Conservation (phyloP, 1,140 invertebrate species). For the Aradophagus sp. region DNA sequence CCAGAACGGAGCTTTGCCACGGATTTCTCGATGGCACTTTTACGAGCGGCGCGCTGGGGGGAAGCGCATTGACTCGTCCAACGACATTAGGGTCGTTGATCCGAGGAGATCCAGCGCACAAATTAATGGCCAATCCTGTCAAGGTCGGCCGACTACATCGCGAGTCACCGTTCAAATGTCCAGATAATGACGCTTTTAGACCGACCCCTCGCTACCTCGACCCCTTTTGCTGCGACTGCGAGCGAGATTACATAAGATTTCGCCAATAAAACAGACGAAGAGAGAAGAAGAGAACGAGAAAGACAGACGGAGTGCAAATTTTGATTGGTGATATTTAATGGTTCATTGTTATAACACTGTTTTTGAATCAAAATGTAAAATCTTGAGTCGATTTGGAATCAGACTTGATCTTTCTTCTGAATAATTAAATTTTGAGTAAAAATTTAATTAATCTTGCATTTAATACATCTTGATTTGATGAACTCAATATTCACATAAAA, state of each 20-base stretch:
- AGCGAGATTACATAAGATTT: no score
- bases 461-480: no score
- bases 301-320: no score
- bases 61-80: slow-evolving; percentile 56
- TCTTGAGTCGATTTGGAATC: neutral
- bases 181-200: slow-evolving; percentile 16
- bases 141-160: slow-evolving; percentile 38
- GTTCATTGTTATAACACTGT: neutral
- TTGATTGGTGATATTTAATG: no score
- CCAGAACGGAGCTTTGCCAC: slow-evolving; percentile 42
- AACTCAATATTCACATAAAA: no score
- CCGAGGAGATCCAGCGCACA: slow-evolving; percentile 50
- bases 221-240: no score
- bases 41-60: slow-evolving; percentile 32
- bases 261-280: no score
- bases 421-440: no score
- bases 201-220: slow-evolving; percentile 9
- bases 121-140: slow-evolving; percentile 49
- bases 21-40: slow-evolving; percentile 54
- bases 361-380: no score
- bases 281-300: no score
- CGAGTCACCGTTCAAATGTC: slow-evolving; percentile 11
- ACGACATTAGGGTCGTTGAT: slow-evolving; percentile 65
- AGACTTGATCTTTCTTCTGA: no score
- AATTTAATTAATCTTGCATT: no score